Evolutionary conservation across 2,113 vertebrate genomes (phyloP), one percentile per base, ranked within the genome.

Genomic region (Gavialis gangeticus): DNA sequence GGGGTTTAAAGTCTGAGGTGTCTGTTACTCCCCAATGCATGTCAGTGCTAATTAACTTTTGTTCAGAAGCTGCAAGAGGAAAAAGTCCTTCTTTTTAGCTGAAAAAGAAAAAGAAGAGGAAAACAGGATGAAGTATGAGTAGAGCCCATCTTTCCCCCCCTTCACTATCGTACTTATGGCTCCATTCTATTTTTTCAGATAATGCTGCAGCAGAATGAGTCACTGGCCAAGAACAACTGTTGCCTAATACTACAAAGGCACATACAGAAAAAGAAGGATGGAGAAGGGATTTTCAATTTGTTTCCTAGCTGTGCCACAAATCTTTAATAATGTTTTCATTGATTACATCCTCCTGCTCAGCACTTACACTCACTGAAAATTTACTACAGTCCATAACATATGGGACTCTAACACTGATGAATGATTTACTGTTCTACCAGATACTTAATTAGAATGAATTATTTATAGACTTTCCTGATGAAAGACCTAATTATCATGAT

Each of bases 391-490:
- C 82, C 79, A 21, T 95, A 96, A 95, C 85, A 92, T 91, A 75
- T 69, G 85, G 82, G 55, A 63, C 63, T 95, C 25, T 83, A 89
- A 77, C 60, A 85, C 75, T 90, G 86, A 88, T 90, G 95, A 90
- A 87, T 93, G 93, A 95, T 97, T 97, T 97, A 95, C 84, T 92
- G 30, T 92, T 94, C 88, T 92, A 84, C 95, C 93, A 95, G 80
- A 94, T 97, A 86, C 87, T 97, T 98, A 97, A 98, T 98, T 98
- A 96, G 90, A 96, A 96, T 95, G 94, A 97, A 98, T 98, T 97
- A 98, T 98, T 98, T 97, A 97, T 91, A 79, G 69, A 59, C 93
- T 96, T 96, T 73, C n/a, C 66, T 22, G 10, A 97, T 93, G 91
- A 95, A 97, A 82, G 57, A 91, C 60, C 92, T 97, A 91, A 84